These are phyloP conservation scores for Cloeon dipterum DNA, from an alignment of 2,888 invertebrate species.

Conservation along the genomic window DNA sequence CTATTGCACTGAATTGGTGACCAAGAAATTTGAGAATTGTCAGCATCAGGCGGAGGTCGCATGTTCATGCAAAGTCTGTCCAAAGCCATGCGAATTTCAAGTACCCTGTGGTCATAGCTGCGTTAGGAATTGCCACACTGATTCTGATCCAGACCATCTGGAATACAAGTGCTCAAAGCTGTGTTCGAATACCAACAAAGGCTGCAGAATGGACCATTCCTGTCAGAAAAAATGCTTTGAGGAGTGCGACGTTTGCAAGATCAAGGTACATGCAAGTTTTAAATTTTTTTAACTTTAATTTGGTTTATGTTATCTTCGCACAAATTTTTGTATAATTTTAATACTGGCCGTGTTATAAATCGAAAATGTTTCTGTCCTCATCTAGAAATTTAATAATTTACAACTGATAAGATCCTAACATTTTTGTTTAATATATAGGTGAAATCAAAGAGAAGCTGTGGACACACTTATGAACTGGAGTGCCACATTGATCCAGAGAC, in stretches of 20 bases:
- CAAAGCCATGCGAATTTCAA: conserved; percentile 24
- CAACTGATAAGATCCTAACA: no score
- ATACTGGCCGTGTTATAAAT: no score
- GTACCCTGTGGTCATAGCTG: conserved; percentile 42
- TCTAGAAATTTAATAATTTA: no score
- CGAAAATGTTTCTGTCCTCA: no score
- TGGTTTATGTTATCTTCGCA: no score
- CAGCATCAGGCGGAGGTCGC: background rate
- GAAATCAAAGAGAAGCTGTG: conserved; percentile 25
- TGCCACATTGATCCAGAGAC: conserved; percentile 22
- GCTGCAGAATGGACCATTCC: conserved; percentile 23
- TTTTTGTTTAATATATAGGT: no score
- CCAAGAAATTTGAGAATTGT: background rate
- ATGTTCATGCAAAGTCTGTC: conserved; percentile 9
- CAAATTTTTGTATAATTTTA: no score
- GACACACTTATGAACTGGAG: conserved; percentile 18
- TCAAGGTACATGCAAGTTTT: conserved; percentile 10
- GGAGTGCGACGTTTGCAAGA: conserved; percentile 23
- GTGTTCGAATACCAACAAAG: conserved; percentile 21
- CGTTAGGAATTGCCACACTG: conserved; percentile 27
- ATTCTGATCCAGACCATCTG: conserved; percentile 31
- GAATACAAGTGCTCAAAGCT: conserved; percentile 23
- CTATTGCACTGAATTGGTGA: conserved; percentile 14
- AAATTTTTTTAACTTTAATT: no score
- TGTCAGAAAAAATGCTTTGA: conserved; percentile 27